Evolutionary conservation across 2,888 invertebrate species (phyloP).

Genomic region (Drosophila testacea): DNA sequence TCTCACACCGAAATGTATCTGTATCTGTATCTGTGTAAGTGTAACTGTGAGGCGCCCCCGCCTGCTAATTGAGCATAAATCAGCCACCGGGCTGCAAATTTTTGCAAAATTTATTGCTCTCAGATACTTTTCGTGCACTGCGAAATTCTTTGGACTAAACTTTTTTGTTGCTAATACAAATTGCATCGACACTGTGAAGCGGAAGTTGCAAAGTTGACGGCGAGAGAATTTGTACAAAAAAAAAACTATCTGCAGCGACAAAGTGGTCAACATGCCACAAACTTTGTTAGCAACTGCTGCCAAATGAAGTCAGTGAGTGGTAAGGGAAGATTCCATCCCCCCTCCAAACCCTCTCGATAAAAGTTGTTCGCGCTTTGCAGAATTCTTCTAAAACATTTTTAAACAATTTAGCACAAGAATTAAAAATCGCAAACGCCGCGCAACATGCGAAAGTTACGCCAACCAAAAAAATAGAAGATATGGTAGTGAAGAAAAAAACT

Average conservation of each 20-base stretch:
- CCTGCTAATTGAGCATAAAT: conserved; percentile 76
- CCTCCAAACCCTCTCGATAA: conserved; percentile 8
- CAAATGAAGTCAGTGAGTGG: conserved; percentile 29
- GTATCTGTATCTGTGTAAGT: not conserved
- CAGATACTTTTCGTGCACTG: conserved; percentile 49
- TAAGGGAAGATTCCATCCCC: not conserved
- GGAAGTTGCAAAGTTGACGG: conserved; percentile 56
- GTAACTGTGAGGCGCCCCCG: conserved; percentile 18
- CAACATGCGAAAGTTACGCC: conserved; percentile 67
- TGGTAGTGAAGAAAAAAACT: conserved; percentile 45
- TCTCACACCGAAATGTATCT: conserved; percentile 22
- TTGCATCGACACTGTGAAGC: conserved; percentile 75
- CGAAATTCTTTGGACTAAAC: conserved; percentile 64
- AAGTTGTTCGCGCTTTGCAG: conserved; percentile 61
- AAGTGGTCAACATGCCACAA: conserved; percentile 81
- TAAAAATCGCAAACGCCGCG: conserved; percentile 81
- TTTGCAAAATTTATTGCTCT: conserved; percentile 69
- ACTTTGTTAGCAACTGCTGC: conserved; percentile 72
- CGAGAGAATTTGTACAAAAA: conserved; percentile 8
- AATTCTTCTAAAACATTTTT: conserved; percentile 81
- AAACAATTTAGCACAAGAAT: conserved; percentile 81
- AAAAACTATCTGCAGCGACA: conserved; percentile 66
- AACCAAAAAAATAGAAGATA: conserved; percentile 15
- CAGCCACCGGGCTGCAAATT: conserved; percentile 47
- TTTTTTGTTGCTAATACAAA: conserved; percentile 72